These are phyloP conservation scores for Sigmodon hispidus DNA, from an alignment of 2,113 vertebrate species.

Conservation along the genomic window DNA sequence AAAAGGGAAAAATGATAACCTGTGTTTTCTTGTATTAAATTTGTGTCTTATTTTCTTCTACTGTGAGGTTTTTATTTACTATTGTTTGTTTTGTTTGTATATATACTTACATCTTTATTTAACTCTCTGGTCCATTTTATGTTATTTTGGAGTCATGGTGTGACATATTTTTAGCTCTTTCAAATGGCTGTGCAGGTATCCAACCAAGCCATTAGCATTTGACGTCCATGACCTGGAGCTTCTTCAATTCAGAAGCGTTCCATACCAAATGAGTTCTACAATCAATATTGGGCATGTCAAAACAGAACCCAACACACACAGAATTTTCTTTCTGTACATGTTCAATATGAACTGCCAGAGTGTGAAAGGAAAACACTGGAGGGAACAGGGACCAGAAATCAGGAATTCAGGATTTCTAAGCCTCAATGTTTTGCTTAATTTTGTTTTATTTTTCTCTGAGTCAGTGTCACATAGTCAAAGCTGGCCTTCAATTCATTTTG, in stretches of 20 bases:
- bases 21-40: background rate
- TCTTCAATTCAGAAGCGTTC: background rate
- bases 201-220: background rate
- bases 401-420: background rate
- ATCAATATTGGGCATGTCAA: background rate
- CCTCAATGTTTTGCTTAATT: background rate
- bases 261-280: background rate
- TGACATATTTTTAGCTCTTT: conserved; percentile 30
- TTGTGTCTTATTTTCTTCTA: conserved; percentile 18
- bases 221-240: background rate
- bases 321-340: background rate
- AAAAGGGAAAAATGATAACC: background rate
- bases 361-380: background rate
- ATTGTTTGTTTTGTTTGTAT: background rate
- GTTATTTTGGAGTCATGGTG: conserved; percentile 3
- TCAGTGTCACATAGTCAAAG: background rate
- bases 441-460: background rate
- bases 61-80: background rate
- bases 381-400: background rate
- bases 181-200: conserved; percentile 40
- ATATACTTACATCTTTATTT: background rate
- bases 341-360: background rate
- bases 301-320: background rate
- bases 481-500: background rate
- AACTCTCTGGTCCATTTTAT: conserved; percentile 38